phyloP scores from a whole-genome alignment of 2,113 vertebrate genomes.

The Jaculus jaculus region DNA sequence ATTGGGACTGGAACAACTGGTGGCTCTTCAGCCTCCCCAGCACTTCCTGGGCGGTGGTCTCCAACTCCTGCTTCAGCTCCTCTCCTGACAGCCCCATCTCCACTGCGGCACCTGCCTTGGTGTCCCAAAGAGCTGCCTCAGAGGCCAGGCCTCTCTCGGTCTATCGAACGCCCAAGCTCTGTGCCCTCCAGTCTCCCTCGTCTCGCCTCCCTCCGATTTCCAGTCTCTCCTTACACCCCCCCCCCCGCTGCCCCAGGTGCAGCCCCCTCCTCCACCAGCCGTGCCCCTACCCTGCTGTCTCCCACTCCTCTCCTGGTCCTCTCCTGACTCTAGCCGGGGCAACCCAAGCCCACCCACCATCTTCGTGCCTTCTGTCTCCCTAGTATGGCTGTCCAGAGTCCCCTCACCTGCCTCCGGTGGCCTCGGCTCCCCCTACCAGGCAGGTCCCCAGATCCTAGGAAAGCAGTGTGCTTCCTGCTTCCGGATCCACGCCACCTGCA shows the following conservation, averaged over 20 bases:
- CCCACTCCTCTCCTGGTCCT: no score
- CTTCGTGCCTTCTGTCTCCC: neutral
- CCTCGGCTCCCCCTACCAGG: neutral
- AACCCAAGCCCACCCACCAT: neutral
- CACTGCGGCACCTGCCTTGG: neutral
- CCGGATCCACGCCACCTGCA: constrained; percentile 43
- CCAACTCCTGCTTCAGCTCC: constrained; percentile 24
- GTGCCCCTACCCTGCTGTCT: neutral
- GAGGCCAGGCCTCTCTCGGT: neutral
- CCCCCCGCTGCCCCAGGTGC: neutral
- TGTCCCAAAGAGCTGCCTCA: neutral
- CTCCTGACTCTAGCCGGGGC: neutral
- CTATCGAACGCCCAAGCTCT: neutral
- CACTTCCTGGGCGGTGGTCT: constrained; percentile 79
- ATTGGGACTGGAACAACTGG: constrained; percentile 88
- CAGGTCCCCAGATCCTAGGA: neutral
- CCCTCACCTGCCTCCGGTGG: neutral
- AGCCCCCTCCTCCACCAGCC: neutral
- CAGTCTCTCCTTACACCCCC: no score
- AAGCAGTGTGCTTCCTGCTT: constrained; percentile 58
- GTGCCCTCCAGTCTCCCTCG: neutral
- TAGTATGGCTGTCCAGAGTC: neutral
- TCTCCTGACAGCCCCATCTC: constrained; percentile 32
- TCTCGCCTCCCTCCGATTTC: neutral
- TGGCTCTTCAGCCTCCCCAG: constrained; percentile 84